Percentiles rank a stretch among this genome's conserved stretches.
These are phyloP conservation scores for Pseudoatta argentina DNA, from an alignment of 1,140 invertebrate species.

Conservation along the genomic window DNA sequence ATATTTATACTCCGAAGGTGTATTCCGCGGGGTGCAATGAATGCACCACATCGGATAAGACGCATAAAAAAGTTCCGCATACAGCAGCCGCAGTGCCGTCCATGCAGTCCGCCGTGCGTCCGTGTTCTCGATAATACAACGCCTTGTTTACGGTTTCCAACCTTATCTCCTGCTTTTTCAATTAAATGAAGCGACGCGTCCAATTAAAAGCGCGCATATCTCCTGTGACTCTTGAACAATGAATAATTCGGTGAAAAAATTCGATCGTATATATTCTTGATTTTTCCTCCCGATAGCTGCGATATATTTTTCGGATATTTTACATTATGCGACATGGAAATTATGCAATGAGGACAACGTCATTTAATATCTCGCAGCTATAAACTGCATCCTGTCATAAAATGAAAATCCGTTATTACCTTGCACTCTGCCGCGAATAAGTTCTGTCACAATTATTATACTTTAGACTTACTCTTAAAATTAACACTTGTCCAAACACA, in stretches of 20 bases:
- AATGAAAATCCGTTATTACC: constrained; percentile 7
- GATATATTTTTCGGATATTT: constrained; percentile 23
- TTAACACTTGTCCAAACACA: not conserved
- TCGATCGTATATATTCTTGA: not conserved
- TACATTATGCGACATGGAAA: not conserved
- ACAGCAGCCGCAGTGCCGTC: constrained; percentile 13
- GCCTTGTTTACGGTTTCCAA: constrained; percentile 49
- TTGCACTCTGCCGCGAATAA: constrained; percentile 19
- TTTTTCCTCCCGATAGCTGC: not conserved
- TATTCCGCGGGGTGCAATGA: constrained; percentile 51
- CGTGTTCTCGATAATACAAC: constrained; percentile 37
- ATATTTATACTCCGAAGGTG: constrained; percentile 35
- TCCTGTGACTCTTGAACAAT: not conserved
- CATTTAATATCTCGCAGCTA: constrained; percentile 13
- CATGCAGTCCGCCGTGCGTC: not conserved
- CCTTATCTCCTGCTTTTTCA: constrained; percentile 50
- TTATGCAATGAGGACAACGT: not conserved
- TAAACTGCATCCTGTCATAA: constrained; percentile 22
- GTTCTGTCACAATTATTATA: constrained; percentile 31
- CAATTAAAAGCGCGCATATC: constrained; percentile 56
- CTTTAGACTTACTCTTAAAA: constrained; percentile 5
- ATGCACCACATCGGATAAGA: constrained; percentile 56
- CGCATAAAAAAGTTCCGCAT: constrained; percentile 43
- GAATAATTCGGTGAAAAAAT: constrained; percentile 5
- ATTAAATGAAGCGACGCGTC: constrained; percentile 54